Conservation (phyloP, 35 echinoderm and acorn worm genomes). For the Amphiura filiformis region DNA sequence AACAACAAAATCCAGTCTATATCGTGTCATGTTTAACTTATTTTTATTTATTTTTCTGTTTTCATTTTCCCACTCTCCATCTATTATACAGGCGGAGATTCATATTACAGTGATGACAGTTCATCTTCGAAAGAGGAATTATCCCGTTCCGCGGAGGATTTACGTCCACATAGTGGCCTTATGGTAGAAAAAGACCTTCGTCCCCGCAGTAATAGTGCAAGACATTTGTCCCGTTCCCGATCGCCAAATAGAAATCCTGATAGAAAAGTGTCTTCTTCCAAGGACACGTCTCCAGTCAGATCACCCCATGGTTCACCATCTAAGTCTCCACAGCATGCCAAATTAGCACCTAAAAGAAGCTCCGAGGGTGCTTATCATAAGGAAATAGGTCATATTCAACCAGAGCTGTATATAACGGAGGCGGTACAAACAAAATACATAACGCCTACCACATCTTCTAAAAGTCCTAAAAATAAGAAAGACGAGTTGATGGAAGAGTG, state of each 20-base stretch:
- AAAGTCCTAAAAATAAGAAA: slow-evolving; percentile 29
- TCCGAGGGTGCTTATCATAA: background rate
- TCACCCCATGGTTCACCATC: slow-evolving; percentile 12
- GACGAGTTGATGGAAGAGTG: slow-evolving; percentile 26
- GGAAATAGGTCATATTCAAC: slow-evolving; percentile 31
- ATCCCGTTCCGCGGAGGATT: background rate
- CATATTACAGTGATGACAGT: background rate
- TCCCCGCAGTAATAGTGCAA: background rate
- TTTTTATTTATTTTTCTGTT: no score
- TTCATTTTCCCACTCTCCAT: no score
- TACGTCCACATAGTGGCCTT: background rate
- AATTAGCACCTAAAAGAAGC: slow-evolving; percentile 7
- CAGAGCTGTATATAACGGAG: slow-evolving; percentile 32
- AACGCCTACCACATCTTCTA: background rate
- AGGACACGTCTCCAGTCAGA: slow-evolving; percentile 12
- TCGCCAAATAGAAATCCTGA: background rate
- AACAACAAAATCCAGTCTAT: no score
- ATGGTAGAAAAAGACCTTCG: background rate
- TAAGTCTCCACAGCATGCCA: slow-evolving; percentile 18
- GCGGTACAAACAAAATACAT: background rate
- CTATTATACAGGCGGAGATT: background rate
- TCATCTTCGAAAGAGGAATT: background rate
- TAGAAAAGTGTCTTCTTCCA: background rate
- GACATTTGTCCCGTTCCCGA: background rate
- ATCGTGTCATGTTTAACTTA: no score